Percentiles rank a stretch among this genome's conserved stretches.
Conservation (phyloP, 2,113 vertebrate genomes). For the Chionis minor region DNA sequence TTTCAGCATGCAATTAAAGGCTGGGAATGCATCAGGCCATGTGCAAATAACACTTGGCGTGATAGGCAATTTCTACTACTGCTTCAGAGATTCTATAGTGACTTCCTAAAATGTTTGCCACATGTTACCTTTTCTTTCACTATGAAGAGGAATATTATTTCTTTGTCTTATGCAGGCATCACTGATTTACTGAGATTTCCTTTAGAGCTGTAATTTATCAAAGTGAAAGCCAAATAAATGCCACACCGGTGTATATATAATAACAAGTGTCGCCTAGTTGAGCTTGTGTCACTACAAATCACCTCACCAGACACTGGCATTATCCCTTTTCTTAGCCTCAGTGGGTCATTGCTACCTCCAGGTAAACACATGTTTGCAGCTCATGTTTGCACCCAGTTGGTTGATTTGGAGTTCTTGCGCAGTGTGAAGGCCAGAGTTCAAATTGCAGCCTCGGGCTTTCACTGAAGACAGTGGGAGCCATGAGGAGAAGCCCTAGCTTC, state of each 20-base stretch:
- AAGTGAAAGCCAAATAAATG: constrained; percentile 32
- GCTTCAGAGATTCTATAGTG: background rate
- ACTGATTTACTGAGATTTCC: background rate
- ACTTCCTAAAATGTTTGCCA: background rate
- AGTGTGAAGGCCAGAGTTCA: background rate
- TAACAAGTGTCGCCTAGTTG: background rate
- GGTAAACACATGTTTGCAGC: background rate
- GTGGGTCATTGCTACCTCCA: background rate
- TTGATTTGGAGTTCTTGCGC: background rate
- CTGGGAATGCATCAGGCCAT: accelerated
- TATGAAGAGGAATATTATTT: background rate
- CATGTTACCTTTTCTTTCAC: background rate
- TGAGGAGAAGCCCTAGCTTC: background rate
- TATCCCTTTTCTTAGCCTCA: background rate
- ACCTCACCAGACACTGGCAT: background rate
- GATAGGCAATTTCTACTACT: background rate
- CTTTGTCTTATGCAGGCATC: background rate
- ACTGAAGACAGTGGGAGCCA: background rate
- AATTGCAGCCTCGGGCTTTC: background rate
- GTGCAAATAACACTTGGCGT: background rate
- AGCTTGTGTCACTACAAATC: background rate
- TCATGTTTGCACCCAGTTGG: background rate
- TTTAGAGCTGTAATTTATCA: background rate
- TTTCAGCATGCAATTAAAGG: background rate
- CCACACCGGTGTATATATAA: background rate